Evolutionary conservation across 2,113 vertebrate genomes (phyloP).

Genomic region (Illadopsis cleaveri): DNA sequence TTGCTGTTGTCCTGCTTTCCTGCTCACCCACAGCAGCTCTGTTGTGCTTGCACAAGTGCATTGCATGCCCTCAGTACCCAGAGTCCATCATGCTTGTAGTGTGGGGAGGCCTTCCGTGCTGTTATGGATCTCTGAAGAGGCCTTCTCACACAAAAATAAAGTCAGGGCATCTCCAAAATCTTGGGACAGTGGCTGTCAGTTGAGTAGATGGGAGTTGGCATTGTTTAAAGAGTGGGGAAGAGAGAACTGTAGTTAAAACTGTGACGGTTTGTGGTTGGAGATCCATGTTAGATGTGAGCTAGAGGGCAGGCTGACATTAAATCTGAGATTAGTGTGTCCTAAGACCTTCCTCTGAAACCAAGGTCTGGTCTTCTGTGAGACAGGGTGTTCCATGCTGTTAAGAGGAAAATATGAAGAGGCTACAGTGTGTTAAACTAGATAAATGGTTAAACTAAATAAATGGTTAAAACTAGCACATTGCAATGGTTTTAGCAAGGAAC

Average conservation of each 20-base stretch:
- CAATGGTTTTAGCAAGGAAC: neutral
- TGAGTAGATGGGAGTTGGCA: neutral
- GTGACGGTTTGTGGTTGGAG: neutral
- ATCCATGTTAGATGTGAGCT: neutral
- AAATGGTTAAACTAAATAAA: neutral
- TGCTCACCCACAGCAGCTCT: neutral
- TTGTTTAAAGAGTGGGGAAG: neutral
- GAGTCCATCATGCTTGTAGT: fast-evolving
- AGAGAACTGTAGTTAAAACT: neutral
- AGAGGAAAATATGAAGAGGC: neutral
- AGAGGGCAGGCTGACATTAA: neutral
- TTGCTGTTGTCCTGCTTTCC: neutral
- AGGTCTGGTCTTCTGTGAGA: neutral
- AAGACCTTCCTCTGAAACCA: neutral
- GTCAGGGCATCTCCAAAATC: neutral
- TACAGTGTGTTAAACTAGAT: neutral
- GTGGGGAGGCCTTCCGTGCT: neutral
- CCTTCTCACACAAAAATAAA: neutral
- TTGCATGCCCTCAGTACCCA: neutral
- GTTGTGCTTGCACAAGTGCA: neutral
- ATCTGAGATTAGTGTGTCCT: neutral
- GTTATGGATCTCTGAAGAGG: neutral
- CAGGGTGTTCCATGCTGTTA: neutral
- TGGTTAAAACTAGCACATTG: neutral
- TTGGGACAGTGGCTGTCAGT: neutral